Conservation (phyloP, 2,888 invertebrate genomes). For the Acrocyrtus sp. region DNA sequence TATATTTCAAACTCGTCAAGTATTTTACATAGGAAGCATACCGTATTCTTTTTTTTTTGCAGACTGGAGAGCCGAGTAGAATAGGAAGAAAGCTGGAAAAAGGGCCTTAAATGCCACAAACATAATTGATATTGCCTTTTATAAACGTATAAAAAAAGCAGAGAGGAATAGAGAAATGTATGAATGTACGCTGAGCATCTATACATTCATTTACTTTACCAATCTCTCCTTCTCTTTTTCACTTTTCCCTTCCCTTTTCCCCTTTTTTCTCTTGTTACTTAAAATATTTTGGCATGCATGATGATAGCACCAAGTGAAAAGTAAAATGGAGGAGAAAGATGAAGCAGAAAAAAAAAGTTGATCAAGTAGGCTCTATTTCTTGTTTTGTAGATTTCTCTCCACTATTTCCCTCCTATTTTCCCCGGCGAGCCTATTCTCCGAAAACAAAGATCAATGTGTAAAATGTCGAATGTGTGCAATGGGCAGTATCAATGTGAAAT, state of each 20-base stretch:
- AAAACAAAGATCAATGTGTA: conserved; percentile 31
- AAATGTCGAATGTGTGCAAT: conserved; percentile 23
- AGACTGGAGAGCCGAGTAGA: background rate
- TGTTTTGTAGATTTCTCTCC: too few species aligned
- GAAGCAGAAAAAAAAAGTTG: conserved; percentile 13
- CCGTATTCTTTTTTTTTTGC: background rate
- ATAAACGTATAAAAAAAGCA: background rate
- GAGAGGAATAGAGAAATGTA: too few species aligned
- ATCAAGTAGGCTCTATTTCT: conserved; percentile 8
- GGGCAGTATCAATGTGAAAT: conserved; percentile 4
- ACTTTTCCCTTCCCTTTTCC: too few species aligned
- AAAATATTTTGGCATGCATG: conserved; percentile 37
- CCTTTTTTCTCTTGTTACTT: too few species aligned
- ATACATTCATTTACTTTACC: background rate
- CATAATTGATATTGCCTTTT: conserved; percentile 33
- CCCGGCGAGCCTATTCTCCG: background rate
- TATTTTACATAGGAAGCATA: background rate
- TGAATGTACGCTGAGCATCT: background rate
- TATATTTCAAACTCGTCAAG: background rate
- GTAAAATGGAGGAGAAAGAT: conserved; percentile 24
- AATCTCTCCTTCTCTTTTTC: too few species aligned
- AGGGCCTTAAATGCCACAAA: conserved; percentile 15
- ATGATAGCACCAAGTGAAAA: too few species aligned
- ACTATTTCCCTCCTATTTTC: too few species aligned
- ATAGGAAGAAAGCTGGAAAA: background rate